Evolutionary conservation across 2,888 invertebrate species (phyloP).

Genomic region (Hybos culiciformis): DNA sequence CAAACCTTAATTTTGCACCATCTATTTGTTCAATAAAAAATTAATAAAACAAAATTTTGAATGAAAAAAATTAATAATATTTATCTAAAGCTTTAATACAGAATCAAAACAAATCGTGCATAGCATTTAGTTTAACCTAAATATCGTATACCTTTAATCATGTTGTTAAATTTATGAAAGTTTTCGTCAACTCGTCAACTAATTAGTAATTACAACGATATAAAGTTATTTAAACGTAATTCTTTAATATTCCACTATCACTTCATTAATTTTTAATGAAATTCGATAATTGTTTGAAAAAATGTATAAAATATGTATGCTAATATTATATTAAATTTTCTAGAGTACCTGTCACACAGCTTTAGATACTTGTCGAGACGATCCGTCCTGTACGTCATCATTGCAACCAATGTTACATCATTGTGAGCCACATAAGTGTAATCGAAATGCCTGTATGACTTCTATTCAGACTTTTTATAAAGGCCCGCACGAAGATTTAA

Average conservation of each 20-base stretch:
- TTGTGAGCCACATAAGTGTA: constrained; percentile 64
- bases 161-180: too few relatives aligned
- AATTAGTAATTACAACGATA: background rate
- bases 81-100: too few relatives aligned
- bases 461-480: constrained; percentile 76
- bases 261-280: too few relatives aligned
- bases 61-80: too few relatives aligned
- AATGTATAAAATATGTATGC: too few relatives aligned
- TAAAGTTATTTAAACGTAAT: background rate
- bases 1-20: too few relatives aligned
- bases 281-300: too few relatives aligned
- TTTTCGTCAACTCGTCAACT: background rate
- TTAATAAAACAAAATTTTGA: too few relatives aligned
- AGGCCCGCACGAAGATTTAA: constrained; percentile 65
- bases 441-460: constrained; percentile 76
- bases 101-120: too few relatives aligned
- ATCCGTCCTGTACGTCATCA: constrained; percentile 62
- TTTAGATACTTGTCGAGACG: constrained; percentile 66
- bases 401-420: constrained; percentile 73
- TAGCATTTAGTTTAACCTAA: too few relatives aligned
- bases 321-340: background rate
- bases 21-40: too few relatives aligned
- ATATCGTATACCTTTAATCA: too few relatives aligned
- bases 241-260: background rate
- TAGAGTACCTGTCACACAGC: constrained; percentile 82